These are phyloP conservation scores for Gonioctena quinquepunctata DNA, from an alignment of 1,140 invertebrate genomes.

Conservation along the genomic window DNA sequence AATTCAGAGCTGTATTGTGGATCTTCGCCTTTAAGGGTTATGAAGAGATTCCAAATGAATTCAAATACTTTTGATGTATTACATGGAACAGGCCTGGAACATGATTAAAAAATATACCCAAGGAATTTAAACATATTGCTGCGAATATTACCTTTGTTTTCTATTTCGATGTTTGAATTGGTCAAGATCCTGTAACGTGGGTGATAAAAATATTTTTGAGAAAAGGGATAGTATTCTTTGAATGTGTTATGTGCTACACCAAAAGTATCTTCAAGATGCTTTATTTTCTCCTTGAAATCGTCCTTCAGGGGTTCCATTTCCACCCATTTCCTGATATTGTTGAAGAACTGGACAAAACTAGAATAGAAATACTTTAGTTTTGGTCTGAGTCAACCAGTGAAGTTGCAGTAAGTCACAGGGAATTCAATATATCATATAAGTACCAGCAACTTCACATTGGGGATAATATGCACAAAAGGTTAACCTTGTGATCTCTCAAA, in stretches of 20 bases:
- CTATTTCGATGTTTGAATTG: conserved; percentile 66
- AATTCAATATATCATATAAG: too few species aligned
- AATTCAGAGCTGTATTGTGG: conserved; percentile 86
- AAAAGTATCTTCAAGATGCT: conserved; percentile 88
- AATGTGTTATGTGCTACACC: conserved; percentile 93
- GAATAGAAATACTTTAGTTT: conserved; percentile 35
- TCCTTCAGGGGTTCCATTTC: conserved; percentile 89
- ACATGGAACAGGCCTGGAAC: conserved; percentile 67
- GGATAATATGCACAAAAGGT: too few species aligned
- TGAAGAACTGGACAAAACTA: conserved; percentile 93
- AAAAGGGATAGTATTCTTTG: conserved; percentile 93
- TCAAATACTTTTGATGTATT: conserved; percentile 84
- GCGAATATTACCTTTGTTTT: conserved; percentile 67
- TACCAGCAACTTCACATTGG: too few species aligned
- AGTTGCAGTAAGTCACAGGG: too few species aligned
- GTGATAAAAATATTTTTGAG: conserved; percentile 75
- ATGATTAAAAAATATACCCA: too few species aligned
- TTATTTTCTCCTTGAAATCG: conserved; percentile 84
- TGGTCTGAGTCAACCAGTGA: too few species aligned
- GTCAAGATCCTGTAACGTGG: conserved; percentile 58
- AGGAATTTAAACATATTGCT: too few species aligned
- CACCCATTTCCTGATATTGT: conserved; percentile 94
- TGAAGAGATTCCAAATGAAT: conserved; percentile 92
- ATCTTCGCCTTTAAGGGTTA: conserved; percentile 87
- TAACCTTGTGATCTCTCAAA: too few species aligned